Evolutionary conservation across 2,888 invertebrate species (phyloP).

Genomic region (Brachylomia viminalis): DNA sequence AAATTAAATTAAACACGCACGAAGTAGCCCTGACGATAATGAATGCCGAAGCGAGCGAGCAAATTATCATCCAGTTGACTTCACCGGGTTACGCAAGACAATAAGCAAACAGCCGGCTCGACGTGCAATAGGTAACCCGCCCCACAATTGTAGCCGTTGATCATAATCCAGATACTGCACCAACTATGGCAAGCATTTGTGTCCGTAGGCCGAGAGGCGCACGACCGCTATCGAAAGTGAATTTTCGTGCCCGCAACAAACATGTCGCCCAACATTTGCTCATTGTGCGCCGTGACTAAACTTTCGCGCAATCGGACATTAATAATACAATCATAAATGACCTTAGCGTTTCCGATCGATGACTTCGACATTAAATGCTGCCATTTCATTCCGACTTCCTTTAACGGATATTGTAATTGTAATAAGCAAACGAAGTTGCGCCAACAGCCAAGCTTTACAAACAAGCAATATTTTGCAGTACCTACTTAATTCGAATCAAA

Average conservation of each 20-base stretch:
- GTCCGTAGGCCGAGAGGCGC: constrained; percentile 84
- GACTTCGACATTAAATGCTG: constrained; percentile 73
- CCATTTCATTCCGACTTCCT: constrained; percentile 68
- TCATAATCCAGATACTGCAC: constrained; percentile 86
- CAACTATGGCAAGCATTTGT: constrained; percentile 83
- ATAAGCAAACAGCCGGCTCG: constrained; percentile 84
- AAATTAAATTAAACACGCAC: constrained; percentile 88
- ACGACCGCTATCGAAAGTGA: constrained; percentile 87
- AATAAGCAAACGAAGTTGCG: constrained; percentile 39
- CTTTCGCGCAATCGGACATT: constrained; percentile 81
- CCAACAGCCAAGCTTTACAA: constrained; percentile 14
- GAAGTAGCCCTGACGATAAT: constrained; percentile 83
- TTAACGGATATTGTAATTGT: constrained; percentile 64
- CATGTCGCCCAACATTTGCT: constrained; percentile 81
- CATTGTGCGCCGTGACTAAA: constrained; percentile 80
- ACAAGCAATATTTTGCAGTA: constrained; percentile 1
- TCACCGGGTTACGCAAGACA: constrained; percentile 88
- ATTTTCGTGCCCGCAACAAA: constrained; percentile 80
- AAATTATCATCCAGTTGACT: constrained; percentile 87
- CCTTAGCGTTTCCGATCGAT: constrained; percentile 75
- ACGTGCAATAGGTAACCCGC: constrained; percentile 85
- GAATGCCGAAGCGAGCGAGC: constrained; percentile 84
- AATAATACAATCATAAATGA: constrained; percentile 78
- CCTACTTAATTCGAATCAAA: background rate
- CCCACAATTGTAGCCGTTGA: constrained; percentile 82